These are phyloP conservation scores for Malaclemys terrapin DNA, from an alignment of 2,113 vertebrate genomes.

Conservation along the genomic window DNA sequence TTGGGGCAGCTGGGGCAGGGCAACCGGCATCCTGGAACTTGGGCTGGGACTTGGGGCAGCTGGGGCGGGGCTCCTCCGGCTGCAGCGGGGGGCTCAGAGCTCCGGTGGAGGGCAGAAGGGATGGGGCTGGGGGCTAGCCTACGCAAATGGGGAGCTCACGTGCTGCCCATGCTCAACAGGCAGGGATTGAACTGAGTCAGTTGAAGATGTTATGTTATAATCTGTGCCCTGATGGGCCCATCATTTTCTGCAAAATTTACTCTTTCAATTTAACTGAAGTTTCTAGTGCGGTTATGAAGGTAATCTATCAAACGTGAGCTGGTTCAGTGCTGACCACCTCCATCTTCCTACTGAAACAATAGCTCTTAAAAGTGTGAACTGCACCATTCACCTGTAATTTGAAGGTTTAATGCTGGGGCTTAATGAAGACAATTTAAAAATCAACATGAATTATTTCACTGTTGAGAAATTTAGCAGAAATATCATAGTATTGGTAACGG, in stretches of 20 bases:
- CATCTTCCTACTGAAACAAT: neutral
- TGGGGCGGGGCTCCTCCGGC: too few relatives aligned
- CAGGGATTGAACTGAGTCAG: neutral
- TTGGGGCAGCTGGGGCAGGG: too few relatives aligned
- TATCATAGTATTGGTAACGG: neutral
- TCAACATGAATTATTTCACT: neutral
- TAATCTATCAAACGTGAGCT: neutral
- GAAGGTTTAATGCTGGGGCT: neutral
- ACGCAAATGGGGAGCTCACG: too few relatives aligned
- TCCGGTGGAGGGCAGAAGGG: too few relatives aligned
- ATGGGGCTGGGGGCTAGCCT: too few relatives aligned
- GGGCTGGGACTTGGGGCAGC: too few relatives aligned
- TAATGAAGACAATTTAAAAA: neutral
- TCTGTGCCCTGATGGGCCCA: too few relatives aligned
- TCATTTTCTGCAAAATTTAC: neutral
- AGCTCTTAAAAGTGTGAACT: neutral
- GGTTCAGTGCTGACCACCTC: neutral
- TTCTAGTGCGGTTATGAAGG: neutral
- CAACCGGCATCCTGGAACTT: too few relatives aligned
- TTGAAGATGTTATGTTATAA: rapidly evolving
- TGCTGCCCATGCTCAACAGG: too few relatives aligned
- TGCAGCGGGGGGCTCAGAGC: too few relatives aligned
- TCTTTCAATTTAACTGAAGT: neutral
- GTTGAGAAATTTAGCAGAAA: neutral
- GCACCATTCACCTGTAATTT: neutral